Evolutionary conservation across 2,113 vertebrate genomes (phyloP), one percentile per base, ranked within the genome.

Genomic region (Psilopogon haemacephalus): DNA sequence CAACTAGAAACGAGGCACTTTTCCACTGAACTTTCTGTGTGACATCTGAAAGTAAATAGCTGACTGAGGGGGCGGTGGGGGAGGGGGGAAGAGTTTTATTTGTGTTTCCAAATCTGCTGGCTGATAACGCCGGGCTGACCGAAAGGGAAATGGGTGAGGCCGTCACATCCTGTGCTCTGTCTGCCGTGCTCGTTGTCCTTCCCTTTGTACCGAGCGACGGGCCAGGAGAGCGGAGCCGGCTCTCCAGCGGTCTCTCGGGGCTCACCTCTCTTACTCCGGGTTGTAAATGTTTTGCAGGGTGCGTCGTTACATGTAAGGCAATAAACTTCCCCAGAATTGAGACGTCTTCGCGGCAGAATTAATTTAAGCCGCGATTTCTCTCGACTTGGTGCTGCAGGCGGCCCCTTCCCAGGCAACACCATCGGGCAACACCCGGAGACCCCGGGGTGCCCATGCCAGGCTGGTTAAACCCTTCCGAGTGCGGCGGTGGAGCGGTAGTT

Each of bases 131-230:
- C 30, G 86, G 56, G 48, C 73, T 91, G 94, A 67, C 72, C 89
- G 27, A 44, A 86, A 65, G 89, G 95, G 96, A 95, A 97, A 95
- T 93, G 94, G 95, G 95, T 84, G 95, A 97, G 94, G 96, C 91
- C 95, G 77, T 24, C 90, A 86, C 76, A 96, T 96, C 96, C 95
- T 96, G 93, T 54, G 86, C 38, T 62, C 38, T 42, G 27, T 52
- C 72, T 28, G 23, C 40, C 32, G 37, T 15, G 37, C 46, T 24
- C 38, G 9, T 52, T 21, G 32, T 20, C 27, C 40, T 50, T 42
- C 20, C 32, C 24, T 27, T n/a, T 16, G 18, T 13, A 35, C 17
- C 18, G 26, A 19, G 59, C 24, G 63, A 33, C 30, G 62, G 65
- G 9, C 38, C 28, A 5, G 37, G 15, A 3, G 27, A 37, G 23